Evolutionary conservation across 2,797 vertebrate species (phyloP), one percentile per base, ranked within the genome.

Genomic region (Cryptoblepharus egeriae): DNA sequence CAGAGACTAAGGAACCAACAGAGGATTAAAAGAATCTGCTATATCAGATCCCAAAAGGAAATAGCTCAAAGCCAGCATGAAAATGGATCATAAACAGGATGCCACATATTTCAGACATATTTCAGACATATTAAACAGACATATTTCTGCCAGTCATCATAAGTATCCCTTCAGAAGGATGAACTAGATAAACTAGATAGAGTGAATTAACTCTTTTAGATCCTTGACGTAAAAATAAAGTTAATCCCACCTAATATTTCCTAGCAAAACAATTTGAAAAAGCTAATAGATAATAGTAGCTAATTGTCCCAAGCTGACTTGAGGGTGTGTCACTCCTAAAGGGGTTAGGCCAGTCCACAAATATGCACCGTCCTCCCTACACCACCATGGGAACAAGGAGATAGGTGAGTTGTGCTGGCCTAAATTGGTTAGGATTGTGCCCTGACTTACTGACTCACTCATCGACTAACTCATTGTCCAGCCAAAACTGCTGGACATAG

Each of bases 111-210:
- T 86, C 85, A n/a, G n/a, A n/a, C n/a, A n/a, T n/a, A n/a, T n/a
- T n/a, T n/a, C n/a, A n/a, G n/a, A n/a, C n/a, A n/a, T n/a, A n/a
- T n/a, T n/a, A n/a, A n/a, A n/a, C n/a, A n/a, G n/a, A 18, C 74
- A 57, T 49, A 75, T 69, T 88, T 86, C 85, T 91, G n/a, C 49
- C 79, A 79, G 35, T 85, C 49, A 3, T 35, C 15, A 35, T 90
- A 79, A 61, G 85, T 52, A 87, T 49, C 55, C 52, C 60, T 65
- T 39, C 22, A 49, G 70, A 73, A 80, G 88, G 81, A 76, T 2
- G 49, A 85, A 77, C 9, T 2, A 1, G 42, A 86, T 85, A 28
- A 80, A 57, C 67, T 84, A 60, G n/a, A n/a, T n/a, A n/a, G n/a
- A 69, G 28, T 89, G 67, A 63, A 61, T 45, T 68, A 52, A 28